Conservation (phyloP, 1,140 invertebrate species). For the Tetramorium simillimum region DNA sequence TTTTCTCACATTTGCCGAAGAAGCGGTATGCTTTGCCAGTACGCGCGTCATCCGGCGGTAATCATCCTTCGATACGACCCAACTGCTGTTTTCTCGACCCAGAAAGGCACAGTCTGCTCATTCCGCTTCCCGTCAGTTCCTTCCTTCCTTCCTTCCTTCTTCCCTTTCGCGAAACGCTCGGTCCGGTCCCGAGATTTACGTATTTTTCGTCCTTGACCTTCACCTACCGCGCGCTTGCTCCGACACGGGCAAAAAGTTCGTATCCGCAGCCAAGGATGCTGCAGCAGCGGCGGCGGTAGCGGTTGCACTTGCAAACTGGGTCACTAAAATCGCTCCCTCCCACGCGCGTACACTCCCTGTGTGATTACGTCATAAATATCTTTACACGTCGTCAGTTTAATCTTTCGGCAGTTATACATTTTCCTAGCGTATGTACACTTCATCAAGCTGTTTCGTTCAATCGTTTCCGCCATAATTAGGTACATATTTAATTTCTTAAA, state of each 20-base stretch:
- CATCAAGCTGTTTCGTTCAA: background rate
- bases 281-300: slow-evolving; percentile 16
- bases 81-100: slow-evolving; percentile 29
- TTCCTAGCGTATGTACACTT: background rate
- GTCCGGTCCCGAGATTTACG: slow-evolving; percentile 46
- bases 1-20: slow-evolving; percentile 35
- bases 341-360: background rate
- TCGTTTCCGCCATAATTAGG: background rate
- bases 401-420: background rate
- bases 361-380: slow-evolving; percentile 47
- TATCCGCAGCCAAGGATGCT: slow-evolving; percentile 10
- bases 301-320: slow-evolving; percentile 54
- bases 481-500: background rate
- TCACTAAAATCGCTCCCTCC: slow-evolving; percentile 57
- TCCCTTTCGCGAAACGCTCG: background rate
- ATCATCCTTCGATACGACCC: slow-evolving; percentile 35
- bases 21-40: background rate
- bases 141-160: slow-evolving; percentile 6
- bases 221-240: background rate
- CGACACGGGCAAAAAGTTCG: slow-evolving; percentile 60
- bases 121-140: background rate
- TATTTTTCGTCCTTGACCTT: slow-evolving; percentile 71
- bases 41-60: background rate
- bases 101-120: background rate
- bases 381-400: background rate